Evolutionary conservation across 2,113 vertebrate species (phyloP), one percentile per base, ranked within the genome.

Genomic region (Lampris megalopsis): DNA sequence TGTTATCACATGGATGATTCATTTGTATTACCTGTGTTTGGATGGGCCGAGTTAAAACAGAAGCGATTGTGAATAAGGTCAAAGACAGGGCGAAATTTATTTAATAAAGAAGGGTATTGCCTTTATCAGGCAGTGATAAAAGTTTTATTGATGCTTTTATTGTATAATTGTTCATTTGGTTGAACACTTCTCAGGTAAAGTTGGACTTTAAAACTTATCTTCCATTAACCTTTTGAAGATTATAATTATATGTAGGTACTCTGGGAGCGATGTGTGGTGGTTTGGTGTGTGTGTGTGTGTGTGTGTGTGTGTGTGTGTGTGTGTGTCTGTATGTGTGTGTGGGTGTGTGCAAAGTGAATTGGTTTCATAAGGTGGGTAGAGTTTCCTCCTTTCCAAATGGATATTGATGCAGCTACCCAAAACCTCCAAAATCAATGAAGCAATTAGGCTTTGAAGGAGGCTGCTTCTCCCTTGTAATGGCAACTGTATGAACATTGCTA

Each of bases 231-330:
- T 73, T 73, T 58, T 40, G 38, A 45, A 3, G 36, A 48, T 48
- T 49, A 4, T 73, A 73, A 73, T 73, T 57, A 65, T 71, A 54
- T 4, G 54, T 38, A 35, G 40, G 42, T 40, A 40, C 59, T 37
- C 24, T 47, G 13, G 56, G 6, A 8, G 0, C 1, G 37, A 9
- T 40, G 57, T 59, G 57, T 37, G 56, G 24, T n/a, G 24, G 56
- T 58, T 6, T 9, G 35, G n/a, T 58, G 35, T 38, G 13, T 8
- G 3, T 9, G 35, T 5, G 3, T 35, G 56, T 58, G 57, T 40
- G 36, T 59, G 56, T 4, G 24, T n/a, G n/a, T 58, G 35, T 38
- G 13, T 8, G 3, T 9, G 35, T 5, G 3, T 35, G 56, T 58
- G 57, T 40, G 36, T 59, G 56, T 4, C 24, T 58, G n/a, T 36